A percentile compares a stretch with the other conserved stretches of the same genome.
phyloP scores from a whole-genome alignment of 2,888 invertebrate genomes.

The Chrysina gloriosa region DNA sequence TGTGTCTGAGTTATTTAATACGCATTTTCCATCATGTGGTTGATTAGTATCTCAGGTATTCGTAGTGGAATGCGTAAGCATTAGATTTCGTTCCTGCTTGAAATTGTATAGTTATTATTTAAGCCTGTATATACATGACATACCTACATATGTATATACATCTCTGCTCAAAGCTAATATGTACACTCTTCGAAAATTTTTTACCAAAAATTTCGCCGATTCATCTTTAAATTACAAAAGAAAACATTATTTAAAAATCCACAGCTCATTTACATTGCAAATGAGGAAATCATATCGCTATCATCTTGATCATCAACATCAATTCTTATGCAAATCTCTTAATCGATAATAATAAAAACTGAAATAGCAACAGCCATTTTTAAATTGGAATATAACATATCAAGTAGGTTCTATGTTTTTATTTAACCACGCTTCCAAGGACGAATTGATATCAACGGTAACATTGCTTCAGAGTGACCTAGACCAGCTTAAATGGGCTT shows the following conservation, averaged over 20 bases:
- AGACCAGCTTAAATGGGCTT: constrained; percentile 35
- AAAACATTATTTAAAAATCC: too few species aligned
- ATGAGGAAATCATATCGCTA: not conserved
- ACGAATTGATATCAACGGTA: constrained; percentile 31
- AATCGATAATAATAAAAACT: too few species aligned
- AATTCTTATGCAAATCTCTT: not conserved
- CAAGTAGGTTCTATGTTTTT: constrained; percentile 7
- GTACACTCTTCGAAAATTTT: too few species aligned
- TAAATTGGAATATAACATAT: constrained; percentile 27
- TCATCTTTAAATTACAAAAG: too few species aligned
- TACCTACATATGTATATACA: too few species aligned
- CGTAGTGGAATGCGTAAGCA: not conserved
- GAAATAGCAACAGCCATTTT: constrained; percentile 4
- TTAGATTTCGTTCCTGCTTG: not conserved
- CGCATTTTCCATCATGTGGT: constrained; percentile 13
- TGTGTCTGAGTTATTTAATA: constrained; percentile 19
- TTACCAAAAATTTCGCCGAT: too few species aligned
- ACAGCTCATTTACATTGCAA: too few species aligned
- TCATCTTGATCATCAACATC: not conserved
- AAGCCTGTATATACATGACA: not conserved
- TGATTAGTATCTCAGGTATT: constrained; percentile 16
- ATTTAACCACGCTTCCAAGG: constrained; percentile 18
- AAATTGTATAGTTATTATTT: not conserved
- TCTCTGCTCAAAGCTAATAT: too few species aligned
- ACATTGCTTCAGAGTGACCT: constrained; percentile 34